Evolutionary conservation across 2,888 invertebrate species (phyloP), one percentile per base, ranked within the genome.

Genomic region (Malachius bipustulatus): DNA sequence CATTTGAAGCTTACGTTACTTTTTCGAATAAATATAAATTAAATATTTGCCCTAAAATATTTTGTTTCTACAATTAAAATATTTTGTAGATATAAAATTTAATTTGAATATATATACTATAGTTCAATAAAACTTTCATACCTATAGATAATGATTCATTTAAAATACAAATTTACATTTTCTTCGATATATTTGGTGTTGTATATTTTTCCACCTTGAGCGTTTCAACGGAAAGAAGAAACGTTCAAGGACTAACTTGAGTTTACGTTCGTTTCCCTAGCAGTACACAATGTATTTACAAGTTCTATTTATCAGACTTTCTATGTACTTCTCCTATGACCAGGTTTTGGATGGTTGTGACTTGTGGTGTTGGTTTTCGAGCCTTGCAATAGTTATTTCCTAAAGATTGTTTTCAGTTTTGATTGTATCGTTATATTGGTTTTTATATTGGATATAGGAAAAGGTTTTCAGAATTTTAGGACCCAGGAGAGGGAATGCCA

Each of bases 101-200:
- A 50, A 49, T 50, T 52, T 53, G 52, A 52, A 50, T 52, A 52
- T 51, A 49, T 49, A 45, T 50, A 47, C 47, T 40, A 31, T 44
- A 41, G 43, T 46, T 49, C 47, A 47, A 49, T 32, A 49, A 49
- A 50, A 48, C 42, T 47, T 45, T 47, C n/a, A 48, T 45, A 36
- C 37, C 45, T 49, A 48, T 47, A 46, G 43, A 48, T 50, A 50
- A 46, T 42, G 39, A 40, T 46, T 48, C 43, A 39, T 42, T 44
- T 51, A 49, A 52, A 53, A 51, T 55, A 56, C 54, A 56, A 54
- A 54, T 56, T 54, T 54, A 56, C 54, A 53, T 44, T 44, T 26
- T 37, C n/a, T n/a, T 37, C 34, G 34, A 37, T 37, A 37, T 34
- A 32, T 49, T 55, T 56, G 55, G 53, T 56, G 54, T 53, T 56